These are phyloP conservation scores for Chaenocephalus aceratus DNA, from an alignment of 2,113 vertebrate species.

Conservation along the genomic window DNA sequence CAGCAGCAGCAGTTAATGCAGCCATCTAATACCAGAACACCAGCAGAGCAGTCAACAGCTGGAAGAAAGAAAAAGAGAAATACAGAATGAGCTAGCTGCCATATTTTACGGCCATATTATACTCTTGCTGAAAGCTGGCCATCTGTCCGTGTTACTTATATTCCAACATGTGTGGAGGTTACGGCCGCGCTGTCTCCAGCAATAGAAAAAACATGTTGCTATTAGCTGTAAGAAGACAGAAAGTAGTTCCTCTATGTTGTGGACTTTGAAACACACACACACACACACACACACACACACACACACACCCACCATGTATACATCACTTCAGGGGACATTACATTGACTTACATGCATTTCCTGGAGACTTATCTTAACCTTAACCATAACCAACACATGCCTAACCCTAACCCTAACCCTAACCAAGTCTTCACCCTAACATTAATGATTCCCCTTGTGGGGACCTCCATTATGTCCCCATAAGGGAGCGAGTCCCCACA, in stretches of 20 bases:
- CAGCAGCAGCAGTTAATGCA: neutral
- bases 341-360: too few species aligned
- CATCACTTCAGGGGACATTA: too few species aligned
- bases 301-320: too few species aligned
- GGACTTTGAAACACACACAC: constrained; percentile 2
- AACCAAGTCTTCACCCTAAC: too few species aligned
- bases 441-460: too few species aligned
- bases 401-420: too few species aligned
- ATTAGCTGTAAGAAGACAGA: neutral
- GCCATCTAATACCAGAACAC: neutral
- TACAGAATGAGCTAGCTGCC: neutral
- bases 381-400: too few species aligned
- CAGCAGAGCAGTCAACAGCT: constrained; percentile 1
- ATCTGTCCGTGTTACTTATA: neutral
- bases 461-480: too few species aligned
- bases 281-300: too few species aligned
- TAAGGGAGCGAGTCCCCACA: too few species aligned
- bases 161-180: constrained; percentile 21
- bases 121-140: constrained; percentile 2
- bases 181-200: constrained; percentile 12
- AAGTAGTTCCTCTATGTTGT: constrained; percentile 3
- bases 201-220: constrained; percentile 17
- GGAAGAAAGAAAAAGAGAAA: neutral
- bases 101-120: neutral
- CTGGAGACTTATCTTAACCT: too few species aligned